These are phyloP conservation scores for Andrena haemorrhoa DNA, from an alignment of 2,888 invertebrate genomes.

Conservation along the genomic window DNA sequence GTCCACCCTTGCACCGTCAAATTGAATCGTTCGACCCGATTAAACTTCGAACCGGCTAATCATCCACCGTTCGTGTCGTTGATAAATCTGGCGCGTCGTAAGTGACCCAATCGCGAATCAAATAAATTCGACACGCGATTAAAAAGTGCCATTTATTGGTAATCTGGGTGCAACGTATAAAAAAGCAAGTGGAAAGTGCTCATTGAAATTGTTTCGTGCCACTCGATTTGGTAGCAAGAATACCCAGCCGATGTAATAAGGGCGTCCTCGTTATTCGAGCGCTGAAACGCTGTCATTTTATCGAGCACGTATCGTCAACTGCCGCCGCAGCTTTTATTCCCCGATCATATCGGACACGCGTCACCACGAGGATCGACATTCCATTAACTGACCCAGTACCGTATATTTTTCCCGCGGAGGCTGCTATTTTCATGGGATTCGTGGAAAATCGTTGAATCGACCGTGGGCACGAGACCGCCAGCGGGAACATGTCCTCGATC, in stretches of 20 bases:
- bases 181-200: too few relatives aligned
- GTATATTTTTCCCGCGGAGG: slow-evolving; percentile 13
- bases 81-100: background rate
- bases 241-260: background rate
- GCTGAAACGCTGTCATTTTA: slow-evolving; percentile 34
- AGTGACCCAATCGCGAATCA: background rate
- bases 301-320: slow-evolving; percentile 24
- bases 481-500: slow-evolving; percentile 37
- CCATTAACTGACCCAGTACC: slow-evolving; percentile 45
- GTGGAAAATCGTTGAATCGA: slow-evolving; percentile 14
- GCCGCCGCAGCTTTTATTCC: slow-evolving; percentile 38
- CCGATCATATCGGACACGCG: slow-evolving; percentile 45
- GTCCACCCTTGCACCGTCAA: slow-evolving; percentile 34
- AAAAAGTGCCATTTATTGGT: too few relatives aligned
- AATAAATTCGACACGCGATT: background rate
- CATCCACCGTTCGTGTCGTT: slow-evolving; percentile 17
- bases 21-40: slow-evolving; percentile 53
- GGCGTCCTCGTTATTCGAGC: slow-evolving; percentile 13
- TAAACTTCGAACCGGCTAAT: slow-evolving; percentile 37
- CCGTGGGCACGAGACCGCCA: slow-evolving; percentile 7
- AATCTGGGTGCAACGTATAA: too few relatives aligned
- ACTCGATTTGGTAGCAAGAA: background rate
- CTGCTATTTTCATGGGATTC: slow-evolving; percentile 23
- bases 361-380: slow-evolving; percentile 51
- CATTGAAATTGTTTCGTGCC: background rate